A percentile compares a stretch with the other conserved stretches of the same genome.
These are phyloP conservation scores for Mobula hypostoma DNA, from an alignment of 2,113 vertebrate genomes.

Conservation along the genomic window DNA sequence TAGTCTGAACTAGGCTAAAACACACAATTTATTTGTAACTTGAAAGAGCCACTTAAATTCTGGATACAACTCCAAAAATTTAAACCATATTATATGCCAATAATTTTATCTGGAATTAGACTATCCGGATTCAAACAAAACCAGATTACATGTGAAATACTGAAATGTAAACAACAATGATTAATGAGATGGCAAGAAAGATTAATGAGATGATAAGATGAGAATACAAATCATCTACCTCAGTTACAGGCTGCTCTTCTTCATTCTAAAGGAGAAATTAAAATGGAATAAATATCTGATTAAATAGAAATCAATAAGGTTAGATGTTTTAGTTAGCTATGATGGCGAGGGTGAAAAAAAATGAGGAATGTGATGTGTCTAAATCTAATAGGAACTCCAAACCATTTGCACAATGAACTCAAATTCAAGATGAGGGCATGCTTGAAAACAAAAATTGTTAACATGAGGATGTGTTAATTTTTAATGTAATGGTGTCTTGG, in stretches of 20 bases:
- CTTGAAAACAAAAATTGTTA: neutral
- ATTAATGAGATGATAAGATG: slow-evolving; percentile 8
- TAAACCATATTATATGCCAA: neutral
- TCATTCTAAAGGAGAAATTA: slow-evolving; percentile 50
- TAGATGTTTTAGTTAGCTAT: slow-evolving; percentile 18
- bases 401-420: neutral
- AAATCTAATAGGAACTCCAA: neutral
- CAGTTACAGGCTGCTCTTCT: slow-evolving; percentile 45
- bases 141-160: neutral
- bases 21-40: neutral
- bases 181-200: neutral
- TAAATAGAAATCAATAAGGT: slow-evolving; percentile 37
- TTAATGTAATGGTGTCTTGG: neutral
- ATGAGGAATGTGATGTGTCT: neutral
- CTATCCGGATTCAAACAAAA: neutral
- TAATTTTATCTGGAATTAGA: neutral
- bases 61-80: no score
- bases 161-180: no score
- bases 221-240: slow-evolving; percentile 41
- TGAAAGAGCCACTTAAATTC: neutral
- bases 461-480: neutral
- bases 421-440: neutral
- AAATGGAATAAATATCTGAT: slow-evolving; percentile 38
- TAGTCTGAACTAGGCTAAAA: no score
- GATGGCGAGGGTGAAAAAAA: neutral